These are phyloP conservation scores for Phenganax subtilis DNA, from an alignment of 92 coral and sea anemone genomes.

Conservation along the genomic window DNA sequence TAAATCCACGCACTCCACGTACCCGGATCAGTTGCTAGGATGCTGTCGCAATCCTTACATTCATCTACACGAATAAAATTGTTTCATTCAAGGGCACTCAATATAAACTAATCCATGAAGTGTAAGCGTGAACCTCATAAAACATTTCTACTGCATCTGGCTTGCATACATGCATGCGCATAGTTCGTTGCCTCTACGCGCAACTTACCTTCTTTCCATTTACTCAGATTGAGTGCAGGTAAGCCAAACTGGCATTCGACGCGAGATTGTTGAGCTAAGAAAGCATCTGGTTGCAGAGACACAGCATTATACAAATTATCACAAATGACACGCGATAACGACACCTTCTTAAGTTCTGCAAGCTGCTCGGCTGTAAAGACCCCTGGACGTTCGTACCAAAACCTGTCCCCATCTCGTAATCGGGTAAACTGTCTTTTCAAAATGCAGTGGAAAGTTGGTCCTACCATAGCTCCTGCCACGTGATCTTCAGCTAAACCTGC, in stretches of 20 bases:
- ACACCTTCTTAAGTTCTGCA: slow-evolving; percentile 65
- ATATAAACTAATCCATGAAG: background rate
- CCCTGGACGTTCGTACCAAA: slow-evolving; percentile 83
- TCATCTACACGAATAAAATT: background rate
- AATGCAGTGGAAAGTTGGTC: slow-evolving; percentile 88
- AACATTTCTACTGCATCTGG: too few species aligned
- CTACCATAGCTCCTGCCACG: slow-evolving; percentile 77
- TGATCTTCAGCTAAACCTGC: slow-evolving; percentile 85
- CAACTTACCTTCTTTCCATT: slow-evolving; percentile 60
- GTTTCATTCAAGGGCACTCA: background rate
- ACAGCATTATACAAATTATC: slow-evolving; percentile 76
- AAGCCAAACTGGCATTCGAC: slow-evolving; percentile 64
- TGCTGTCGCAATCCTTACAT: background rate
- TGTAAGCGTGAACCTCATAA: background rate
- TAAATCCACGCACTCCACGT: slow-evolving; percentile 73
- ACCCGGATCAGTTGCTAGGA: slow-evolving; percentile 21
- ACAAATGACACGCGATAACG: slow-evolving; percentile 81
- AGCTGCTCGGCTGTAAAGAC: slow-evolving; percentile 69
- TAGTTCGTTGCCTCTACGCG: background rate
- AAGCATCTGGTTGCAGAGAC: slow-evolving; percentile 81
- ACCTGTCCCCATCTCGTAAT: slow-evolving; percentile 82
- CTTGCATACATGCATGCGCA: too few species aligned
- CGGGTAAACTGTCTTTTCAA: slow-evolving; percentile 75
- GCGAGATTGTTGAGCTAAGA: slow-evolving; percentile 51
- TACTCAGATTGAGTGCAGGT: slow-evolving; percentile 53